These are phyloP conservation scores for Adelphocoris suturalis DNA, from an alignment of 2,888 invertebrate species.

Conservation along the genomic window DNA sequence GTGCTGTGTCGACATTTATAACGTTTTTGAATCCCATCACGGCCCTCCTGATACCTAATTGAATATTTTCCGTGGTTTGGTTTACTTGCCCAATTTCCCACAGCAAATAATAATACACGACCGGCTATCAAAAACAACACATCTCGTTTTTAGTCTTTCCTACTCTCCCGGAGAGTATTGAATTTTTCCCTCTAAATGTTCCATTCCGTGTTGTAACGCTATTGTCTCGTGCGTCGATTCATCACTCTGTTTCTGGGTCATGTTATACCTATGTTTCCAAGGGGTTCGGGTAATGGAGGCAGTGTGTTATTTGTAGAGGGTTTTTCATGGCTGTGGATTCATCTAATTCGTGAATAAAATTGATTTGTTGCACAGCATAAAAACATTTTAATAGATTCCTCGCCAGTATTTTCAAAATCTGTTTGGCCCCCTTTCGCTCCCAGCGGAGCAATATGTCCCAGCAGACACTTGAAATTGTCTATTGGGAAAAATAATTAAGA, in stretches of 20 bases:
- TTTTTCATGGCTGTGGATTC: neutral
- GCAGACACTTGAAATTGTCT: too few relatives aligned
- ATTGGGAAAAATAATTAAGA: too few relatives aligned
- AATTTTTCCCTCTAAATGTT: neutral
- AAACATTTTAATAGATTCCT: neutral
- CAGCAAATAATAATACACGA: neutral
- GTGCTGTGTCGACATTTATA: too few relatives aligned
- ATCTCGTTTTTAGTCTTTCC: neutral
- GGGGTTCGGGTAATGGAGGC: neutral
- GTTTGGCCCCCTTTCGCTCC: neutral
- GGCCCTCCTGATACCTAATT: neutral
- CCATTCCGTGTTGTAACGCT: slow-evolving; percentile 3
- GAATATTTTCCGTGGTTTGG: neutral
- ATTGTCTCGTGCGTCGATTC: slow-evolving; percentile 17
- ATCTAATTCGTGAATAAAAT: neutral
- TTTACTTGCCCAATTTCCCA: neutral
- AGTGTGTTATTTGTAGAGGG: neutral
- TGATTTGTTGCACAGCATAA: neutral
- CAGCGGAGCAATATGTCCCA: too few relatives aligned
- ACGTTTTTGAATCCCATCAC: neutral
- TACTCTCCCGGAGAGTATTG: neutral
- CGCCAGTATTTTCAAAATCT: neutral
- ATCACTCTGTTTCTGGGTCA: slow-evolving; percentile 24
- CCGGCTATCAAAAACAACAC: neutral
- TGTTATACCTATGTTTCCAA: neutral